These are phyloP conservation scores for Subacronicta megacephala DNA, from an alignment of 2,888 invertebrate genomes.

Conservation along the genomic window DNA sequence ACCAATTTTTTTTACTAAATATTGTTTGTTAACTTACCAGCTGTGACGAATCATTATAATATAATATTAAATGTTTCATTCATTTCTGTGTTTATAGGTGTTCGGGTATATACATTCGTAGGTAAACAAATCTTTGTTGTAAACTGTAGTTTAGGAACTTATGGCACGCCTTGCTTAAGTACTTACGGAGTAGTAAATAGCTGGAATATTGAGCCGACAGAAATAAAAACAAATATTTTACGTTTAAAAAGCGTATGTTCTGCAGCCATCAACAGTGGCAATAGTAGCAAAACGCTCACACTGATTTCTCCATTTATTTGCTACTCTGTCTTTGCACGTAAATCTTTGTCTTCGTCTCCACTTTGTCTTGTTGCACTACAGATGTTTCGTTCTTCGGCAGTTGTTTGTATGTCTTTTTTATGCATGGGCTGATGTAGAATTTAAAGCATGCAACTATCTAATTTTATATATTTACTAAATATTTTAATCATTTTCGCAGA, in stretches of 20 bases:
- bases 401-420: conserved; percentile 16
- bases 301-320: conserved; percentile 24
- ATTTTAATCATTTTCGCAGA: conserved; percentile 49
- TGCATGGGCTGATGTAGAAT: conserved; percentile 16
- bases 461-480: not conserved
- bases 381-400: conserved; percentile 7
- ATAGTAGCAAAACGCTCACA: no score
- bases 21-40: conserved; percentile 6
- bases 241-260: no score
- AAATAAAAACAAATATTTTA: not conserved
- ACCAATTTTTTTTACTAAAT: conserved; percentile 16
- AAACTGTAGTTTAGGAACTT: conserved; percentile 21
- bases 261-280: not conserved
- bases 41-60: not conserved
- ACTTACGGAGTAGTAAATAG: conserved; percentile 24
- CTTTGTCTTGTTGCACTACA: conserved; percentile 16
- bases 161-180: conserved; percentile 25
- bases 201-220: conserved; percentile 5
- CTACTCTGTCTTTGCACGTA: conserved; percentile 19
- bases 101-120: conserved; percentile 80
- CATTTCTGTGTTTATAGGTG: conserved; percentile 72
- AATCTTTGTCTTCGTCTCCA: conserved; percentile 3
- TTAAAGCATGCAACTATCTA: not conserved
- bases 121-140: conserved; percentile 69
- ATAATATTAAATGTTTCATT: conserved; percentile 28